Base-by-base conservation (phyloP, 2,888 invertebrate genomes). In the Osmoderma eremita region DNA sequence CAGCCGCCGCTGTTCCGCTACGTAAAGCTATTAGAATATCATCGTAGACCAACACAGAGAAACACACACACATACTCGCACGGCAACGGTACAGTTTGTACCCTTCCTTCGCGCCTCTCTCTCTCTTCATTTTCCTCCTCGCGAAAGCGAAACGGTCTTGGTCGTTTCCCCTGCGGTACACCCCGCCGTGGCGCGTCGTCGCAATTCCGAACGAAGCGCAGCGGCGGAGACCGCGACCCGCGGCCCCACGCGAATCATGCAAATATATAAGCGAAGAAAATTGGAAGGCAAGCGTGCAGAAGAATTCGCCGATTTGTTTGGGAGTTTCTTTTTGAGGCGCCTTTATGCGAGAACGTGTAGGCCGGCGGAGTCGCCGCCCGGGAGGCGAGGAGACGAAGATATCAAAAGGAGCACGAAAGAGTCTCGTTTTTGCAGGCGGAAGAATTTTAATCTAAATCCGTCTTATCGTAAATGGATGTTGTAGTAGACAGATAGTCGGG, bases 1-100 rank as follows among this genome's bases (percentile, higher is more conserved):
- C 58, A 72, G 65, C 70, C 69, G 66, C 69, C 67, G 69, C 67
- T 67, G 67, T 71, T 65, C 48, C 65, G 56, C 65, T 65, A 65
- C 65, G 65, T 65, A 65, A 65, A 65, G 65, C 65, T 65, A 65
- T 65, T 65, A 65, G 65, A 65, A 65, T 58, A 58, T 65, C 65
- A 65, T 65, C 65, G 65, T 50, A 65, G 54, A 54, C 64, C 48
- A 54, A 54, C 54, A 54, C 45, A 24, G 8, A 45, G 15, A 45
- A 8, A 45, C n/a, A 45, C 56, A 58, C 15, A 30, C 24, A 30
- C 17, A 18, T 3, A 42, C 56, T 2, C 13, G 20, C 20, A 38
- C 39, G 20, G n/a, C 54, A 54, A 39, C 38, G 30, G 30, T 10
- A 30, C 6, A 5, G 30, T 30, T 30, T 5, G 30, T 30, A 30